Evolutionary conservation across 1,140 invertebrate species (phyloP), one percentile per base, ranked within the genome.

Genomic region (Hyles euphorbiae): DNA sequence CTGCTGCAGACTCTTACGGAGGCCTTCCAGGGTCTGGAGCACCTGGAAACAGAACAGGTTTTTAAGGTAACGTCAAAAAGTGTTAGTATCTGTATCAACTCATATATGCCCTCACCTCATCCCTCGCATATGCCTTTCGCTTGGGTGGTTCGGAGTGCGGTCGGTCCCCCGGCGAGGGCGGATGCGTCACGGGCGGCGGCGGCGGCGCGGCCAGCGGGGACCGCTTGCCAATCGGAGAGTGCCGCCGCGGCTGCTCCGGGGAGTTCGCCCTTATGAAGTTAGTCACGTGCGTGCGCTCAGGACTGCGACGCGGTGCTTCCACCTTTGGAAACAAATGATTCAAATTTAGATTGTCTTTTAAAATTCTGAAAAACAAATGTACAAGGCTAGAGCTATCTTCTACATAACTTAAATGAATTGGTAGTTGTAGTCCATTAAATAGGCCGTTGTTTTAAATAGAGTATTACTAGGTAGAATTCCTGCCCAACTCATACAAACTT

Each of bases 221-320:
- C 45, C 77, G 77, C 5, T 74, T 68, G 6, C 72, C 67, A 9
- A 69, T 63, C 1, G 77, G 74, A 5, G 75, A 72, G 49, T 61
- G 50, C 6, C 79, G 62, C 4, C 78, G 70, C 5, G 75, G 65
- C 5, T 75, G 75, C 60, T 86, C 81, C 12, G 84, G 83, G 32
- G 83, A 83, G 65, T 84, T 86, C 5, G 84, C 85, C n/a, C 81
- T 74, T 60, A 88, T 88, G 75, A 88, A 88, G 65, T 88, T 88
- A 3, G 85, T 88, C 49, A 88, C 65, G 63, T 88, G 85, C 53
- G 85, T 88, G 60, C 83, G 80, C 66, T 86, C 83, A 12, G 85
- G 85, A 56, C 85, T 88, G 34, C 85, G 78, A 36, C 83, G 74
- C 5, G 85, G 85, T n/a, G 80, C 81, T 63, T 88, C 84, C 70